A percentile compares a stretch with the other conserved stretches of the same genome.
Evolutionary conservation across 2,888 invertebrate species (phyloP).

Genomic region (Trachelus iudaicus): DNA sequence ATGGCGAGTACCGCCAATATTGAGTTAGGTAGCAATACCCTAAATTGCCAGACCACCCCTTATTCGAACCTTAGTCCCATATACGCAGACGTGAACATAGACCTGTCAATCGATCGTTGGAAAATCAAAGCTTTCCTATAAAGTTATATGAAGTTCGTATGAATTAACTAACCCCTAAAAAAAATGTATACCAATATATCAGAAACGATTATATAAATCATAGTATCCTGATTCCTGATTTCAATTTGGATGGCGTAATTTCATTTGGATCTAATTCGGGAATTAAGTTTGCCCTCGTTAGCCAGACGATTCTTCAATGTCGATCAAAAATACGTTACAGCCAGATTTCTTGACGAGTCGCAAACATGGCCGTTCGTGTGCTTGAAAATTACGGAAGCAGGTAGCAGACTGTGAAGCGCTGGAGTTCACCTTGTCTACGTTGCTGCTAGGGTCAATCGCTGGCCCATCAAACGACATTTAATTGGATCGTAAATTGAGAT

Average conservation of each 20-base stretch:
- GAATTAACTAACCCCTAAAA: background rate
- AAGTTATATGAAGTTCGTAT: background rate
- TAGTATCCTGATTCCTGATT: background rate
- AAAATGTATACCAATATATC: background rate
- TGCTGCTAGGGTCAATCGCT: conserved; percentile 15
- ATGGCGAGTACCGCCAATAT: conserved; percentile 48
- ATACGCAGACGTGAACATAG: background rate
- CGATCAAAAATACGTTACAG: background rate
- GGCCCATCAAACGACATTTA: conserved; percentile 38
- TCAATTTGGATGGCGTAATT: background rate
- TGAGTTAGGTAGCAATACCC: conserved; percentile 50
- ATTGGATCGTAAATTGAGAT: conserved; percentile 37
- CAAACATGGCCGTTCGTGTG: background rate
- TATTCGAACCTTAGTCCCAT: background rate
- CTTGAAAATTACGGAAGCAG: background rate
- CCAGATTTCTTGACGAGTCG: background rate
- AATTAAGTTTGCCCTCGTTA: background rate
- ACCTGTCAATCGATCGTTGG: background rate
- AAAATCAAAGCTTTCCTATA: background rate
- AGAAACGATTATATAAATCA: background rate
- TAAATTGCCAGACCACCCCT: conserved; percentile 44
- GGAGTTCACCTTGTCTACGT: conserved; percentile 6
- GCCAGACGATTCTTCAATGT: background rate
- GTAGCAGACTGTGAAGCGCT: conserved; percentile 12
- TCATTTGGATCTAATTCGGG: background rate